Conservation (phyloP, 2,888 invertebrate genomes). For the Syrista parreyssii region DNA sequence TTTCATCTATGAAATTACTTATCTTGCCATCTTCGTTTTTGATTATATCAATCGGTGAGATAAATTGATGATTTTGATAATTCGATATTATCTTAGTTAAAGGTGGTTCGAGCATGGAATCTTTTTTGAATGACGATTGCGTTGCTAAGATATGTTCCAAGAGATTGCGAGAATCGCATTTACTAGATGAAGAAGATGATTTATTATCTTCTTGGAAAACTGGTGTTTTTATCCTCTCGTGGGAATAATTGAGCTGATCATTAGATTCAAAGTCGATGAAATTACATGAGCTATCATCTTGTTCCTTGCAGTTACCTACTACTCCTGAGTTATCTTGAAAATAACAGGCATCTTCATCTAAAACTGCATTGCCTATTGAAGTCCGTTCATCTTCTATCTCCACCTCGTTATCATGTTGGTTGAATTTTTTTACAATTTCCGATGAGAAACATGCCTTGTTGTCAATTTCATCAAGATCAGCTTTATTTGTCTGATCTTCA, state of each 20-base stretch:
- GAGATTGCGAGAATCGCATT: slow-evolving; percentile 1
- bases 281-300: not conserved
- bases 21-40: not conserved
- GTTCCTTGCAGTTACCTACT: not conserved
- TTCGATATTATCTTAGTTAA: not conserved
- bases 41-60: not conserved
- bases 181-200: not conserved
- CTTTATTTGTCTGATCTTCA: not conserved
- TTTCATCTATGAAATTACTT: not conserved
- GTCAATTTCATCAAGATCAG: not conserved
- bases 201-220: not conserved
- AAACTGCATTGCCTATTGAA: not conserved
- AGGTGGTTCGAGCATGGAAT: not conserved
- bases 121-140: not conserved
- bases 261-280: not conserved
- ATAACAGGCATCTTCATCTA: not conserved
- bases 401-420: not conserved
- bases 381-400: not conserved
- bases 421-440: not conserved
- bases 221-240: not conserved
- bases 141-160: slow-evolving; percentile 1
- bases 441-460: not conserved
- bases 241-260: not conserved
- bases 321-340: not conserved
- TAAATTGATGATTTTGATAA: not conserved